phyloP scores from a whole-genome alignment of 2,888 invertebrate genomes.

The Alloscopus bannaensis region DNA sequence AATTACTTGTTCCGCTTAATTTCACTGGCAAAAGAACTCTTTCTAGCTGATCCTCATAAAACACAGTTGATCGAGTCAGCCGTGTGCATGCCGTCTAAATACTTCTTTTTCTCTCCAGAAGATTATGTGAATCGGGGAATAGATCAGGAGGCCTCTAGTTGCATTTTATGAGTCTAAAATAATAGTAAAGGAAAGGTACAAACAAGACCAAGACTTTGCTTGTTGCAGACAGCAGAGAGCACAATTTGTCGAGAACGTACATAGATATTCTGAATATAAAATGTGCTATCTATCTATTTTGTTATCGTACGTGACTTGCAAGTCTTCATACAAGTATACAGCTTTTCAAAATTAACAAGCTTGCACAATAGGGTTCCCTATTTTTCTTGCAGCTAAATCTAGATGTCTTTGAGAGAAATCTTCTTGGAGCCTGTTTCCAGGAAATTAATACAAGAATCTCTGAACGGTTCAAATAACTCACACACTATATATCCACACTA shows the following conservation, averaged over 20 bases:
- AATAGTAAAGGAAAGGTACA: constrained; percentile 21
- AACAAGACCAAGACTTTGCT: neutral
- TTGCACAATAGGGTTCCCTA: constrained; percentile 53
- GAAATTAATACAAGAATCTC: too few relatives aligned
- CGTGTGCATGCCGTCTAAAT: constrained; percentile 27
- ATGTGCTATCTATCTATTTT: constrained; percentile 28
- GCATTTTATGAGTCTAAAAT: neutral
- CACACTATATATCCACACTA: too few relatives aligned
- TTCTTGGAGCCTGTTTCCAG: too few relatives aligned
- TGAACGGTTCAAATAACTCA: too few relatives aligned
- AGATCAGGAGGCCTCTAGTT: neutral
- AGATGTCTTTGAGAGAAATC: too few relatives aligned
- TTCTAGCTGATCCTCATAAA: constrained; percentile 47
- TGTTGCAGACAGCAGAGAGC: neutral
- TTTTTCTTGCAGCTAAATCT: too few relatives aligned
- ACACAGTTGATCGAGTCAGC: constrained; percentile 56
- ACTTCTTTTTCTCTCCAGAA: constrained; percentile 16
- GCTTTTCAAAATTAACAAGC: constrained; percentile 64
- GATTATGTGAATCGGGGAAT: constrained; percentile 29
- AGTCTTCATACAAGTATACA: constrained; percentile 31
- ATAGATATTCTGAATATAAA: too few relatives aligned
- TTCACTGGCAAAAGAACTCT: constrained; percentile 57
- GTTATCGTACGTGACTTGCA: constrained; percentile 46
- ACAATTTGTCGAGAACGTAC: too few relatives aligned
- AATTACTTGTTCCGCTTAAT: constrained; percentile 66